Conservation (phyloP, 1,140 invertebrate genomes). For the Bradysia coprophila region DNA sequence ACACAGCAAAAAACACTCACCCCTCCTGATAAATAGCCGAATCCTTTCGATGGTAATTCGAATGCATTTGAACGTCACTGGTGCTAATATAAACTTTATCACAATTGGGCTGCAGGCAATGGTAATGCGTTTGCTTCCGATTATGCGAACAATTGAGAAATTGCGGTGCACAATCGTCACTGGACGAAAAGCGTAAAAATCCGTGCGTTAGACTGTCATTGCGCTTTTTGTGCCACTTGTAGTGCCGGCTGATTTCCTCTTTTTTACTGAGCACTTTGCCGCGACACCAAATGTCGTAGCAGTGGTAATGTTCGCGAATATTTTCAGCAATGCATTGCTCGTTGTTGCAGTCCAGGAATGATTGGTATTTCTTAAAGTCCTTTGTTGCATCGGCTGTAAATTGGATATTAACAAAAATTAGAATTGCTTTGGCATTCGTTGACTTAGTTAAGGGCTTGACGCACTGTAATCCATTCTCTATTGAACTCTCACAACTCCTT, state of each 20-base stretch:
- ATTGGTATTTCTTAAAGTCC: slow-evolving; percentile 6
- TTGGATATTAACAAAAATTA: neutral
- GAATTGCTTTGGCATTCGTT: neutral
- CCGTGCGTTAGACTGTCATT: slow-evolving; percentile 93
- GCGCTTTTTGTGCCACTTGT: slow-evolving; percentile 96
- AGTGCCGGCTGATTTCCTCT: slow-evolving; percentile 94
- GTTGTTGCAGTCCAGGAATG: slow-evolving; percentile 22
- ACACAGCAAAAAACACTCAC: slow-evolving; percentile 25
- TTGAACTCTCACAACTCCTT: no score
- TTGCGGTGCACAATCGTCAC: slow-evolving; percentile 71
- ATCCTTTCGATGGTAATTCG: slow-evolving; percentile 95
- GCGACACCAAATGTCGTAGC: slow-evolving; percentile 64
- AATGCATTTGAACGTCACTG: slow-evolving; percentile 98
- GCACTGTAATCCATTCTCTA: no score
- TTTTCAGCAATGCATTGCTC: slow-evolving; percentile 17
- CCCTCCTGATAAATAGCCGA: slow-evolving; percentile 95
- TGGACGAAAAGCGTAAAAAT: slow-evolving; percentile 80
- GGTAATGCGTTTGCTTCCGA: slow-evolving; percentile 94
- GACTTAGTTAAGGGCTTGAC: no score
- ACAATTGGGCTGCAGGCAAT: slow-evolving; percentile 90
- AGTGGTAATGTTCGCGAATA: slow-evolving; percentile 84
- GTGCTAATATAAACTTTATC: slow-evolving; percentile 98
- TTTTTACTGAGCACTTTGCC: slow-evolving; percentile 87
- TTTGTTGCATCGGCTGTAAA: slow-evolving; percentile 2
- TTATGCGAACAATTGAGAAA: slow-evolving; percentile 74